Evolutionary conservation across 2,113 vertebrate genomes (phyloP).

Genomic region (Illadopsis cleaveri): DNA sequence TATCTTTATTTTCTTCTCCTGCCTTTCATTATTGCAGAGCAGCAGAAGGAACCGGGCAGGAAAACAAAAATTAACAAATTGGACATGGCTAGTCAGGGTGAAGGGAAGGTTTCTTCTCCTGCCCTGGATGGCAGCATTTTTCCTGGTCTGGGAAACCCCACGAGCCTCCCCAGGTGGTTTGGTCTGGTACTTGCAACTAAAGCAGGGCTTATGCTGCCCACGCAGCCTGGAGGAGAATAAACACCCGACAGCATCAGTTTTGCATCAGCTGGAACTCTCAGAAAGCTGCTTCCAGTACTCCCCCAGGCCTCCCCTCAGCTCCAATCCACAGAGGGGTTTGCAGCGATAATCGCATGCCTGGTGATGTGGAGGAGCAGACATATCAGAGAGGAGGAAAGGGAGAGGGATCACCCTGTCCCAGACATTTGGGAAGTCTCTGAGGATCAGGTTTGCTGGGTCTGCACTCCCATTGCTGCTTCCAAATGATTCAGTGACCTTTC

Average conservation of each 20-base stretch:
- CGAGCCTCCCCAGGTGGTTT: neutral
- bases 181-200: neutral
- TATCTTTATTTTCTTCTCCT: neutral
- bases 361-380: neutral
- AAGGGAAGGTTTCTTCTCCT: neutral
- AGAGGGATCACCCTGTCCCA: neutral
- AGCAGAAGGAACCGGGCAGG: neutral
- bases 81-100: neutral
- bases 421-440: neutral
- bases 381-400: neutral
- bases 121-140: neutral
- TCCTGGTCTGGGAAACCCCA: neutral
- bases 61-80: neutral
- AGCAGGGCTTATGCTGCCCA: neutral
- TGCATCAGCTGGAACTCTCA: neutral
- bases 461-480: neutral
- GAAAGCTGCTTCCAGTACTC: neutral
- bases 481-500: neutral
- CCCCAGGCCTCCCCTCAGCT: neutral
- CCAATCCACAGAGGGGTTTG: neutral
- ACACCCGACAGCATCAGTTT: neutral
- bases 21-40: neutral
- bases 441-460: neutral
- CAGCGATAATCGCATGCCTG: neutral
- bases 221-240: neutral